Evolutionary conservation across 2,113 vertebrate species (phyloP).

Genomic region (Tetrax tetrax): DNA sequence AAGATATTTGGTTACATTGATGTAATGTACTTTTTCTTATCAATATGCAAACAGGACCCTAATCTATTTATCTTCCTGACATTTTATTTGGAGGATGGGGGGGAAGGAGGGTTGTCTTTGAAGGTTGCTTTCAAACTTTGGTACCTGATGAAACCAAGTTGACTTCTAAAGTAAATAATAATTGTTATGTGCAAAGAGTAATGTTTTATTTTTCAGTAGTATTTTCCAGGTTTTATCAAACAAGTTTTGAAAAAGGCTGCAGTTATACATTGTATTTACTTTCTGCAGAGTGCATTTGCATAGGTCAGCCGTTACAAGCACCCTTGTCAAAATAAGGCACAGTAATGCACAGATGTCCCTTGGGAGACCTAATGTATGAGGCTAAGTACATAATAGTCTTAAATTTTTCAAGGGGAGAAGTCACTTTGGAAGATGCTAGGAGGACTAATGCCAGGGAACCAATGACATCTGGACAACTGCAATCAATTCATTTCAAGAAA

Average conservation of each 20-base stretch:
- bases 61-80: slow-evolving; percentile 58
- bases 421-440: neutral
- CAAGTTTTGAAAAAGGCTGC: neutral
- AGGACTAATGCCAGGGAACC: neutral
- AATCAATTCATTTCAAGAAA: slow-evolving; percentile 9
- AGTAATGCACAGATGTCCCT: neutral
- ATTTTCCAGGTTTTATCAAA: neutral
- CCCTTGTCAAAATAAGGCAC: neutral
- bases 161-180: neutral
- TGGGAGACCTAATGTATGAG: neutral
- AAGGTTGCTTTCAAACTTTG: slow-evolving; percentile 39
- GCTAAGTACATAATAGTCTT: neutral
- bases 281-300: neutral
- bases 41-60: slow-evolving; percentile 45
- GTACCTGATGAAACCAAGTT: neutral
- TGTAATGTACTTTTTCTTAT: slow-evolving; percentile 55
- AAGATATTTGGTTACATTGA: slow-evolving; percentile 46
- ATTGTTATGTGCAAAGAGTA: neutral
- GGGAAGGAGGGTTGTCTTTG: slow-evolving; percentile 15
- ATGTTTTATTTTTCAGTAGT: neutral
- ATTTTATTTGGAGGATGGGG: slow-evolving; percentile 43
- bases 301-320: neutral
- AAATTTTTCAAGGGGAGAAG: neutral
- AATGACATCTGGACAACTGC: neutral
- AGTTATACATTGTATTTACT: neutral